Conservation (phyloP, 2,888 invertebrate genomes). For the Saturnia japonica region DNA sequence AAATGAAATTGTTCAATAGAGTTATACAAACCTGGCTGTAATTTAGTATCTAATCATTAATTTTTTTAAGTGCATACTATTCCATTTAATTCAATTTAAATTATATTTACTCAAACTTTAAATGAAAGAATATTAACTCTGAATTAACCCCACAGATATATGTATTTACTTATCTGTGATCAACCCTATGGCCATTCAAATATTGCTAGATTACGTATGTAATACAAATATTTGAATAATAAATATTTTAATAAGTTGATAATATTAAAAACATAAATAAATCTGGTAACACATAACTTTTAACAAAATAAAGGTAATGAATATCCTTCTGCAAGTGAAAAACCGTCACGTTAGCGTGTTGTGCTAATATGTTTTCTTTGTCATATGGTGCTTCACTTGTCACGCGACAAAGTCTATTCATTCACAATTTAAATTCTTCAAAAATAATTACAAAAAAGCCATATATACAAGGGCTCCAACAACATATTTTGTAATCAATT, state of each 20-base stretch:
- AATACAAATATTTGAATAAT: too few species aligned
- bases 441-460: conserved; percentile 22
- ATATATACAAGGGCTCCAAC: conserved; percentile 18
- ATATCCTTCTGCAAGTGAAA: conserved; percentile 36
- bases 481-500: conserved; percentile 23
- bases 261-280: background rate
- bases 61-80: too few species aligned
- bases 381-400: conserved; percentile 62
- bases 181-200: too few species aligned
- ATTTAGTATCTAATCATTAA: too few species aligned
- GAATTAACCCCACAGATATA: background rate
- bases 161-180: too few species aligned
- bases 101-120: background rate
- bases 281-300: background rate
- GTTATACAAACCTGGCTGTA: too few species aligned
- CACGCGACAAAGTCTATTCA: conserved; percentile 71
- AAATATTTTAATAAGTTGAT: background rate
- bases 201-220: too few species aligned
- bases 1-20: too few species aligned
- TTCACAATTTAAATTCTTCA: conserved; percentile 61
- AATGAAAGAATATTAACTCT: background rate
- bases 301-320: conserved; percentile 28
- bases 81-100: too few species aligned
- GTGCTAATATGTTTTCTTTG: conserved; percentile 43
- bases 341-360: conserved; percentile 28